Evolutionary conservation across 2,113 vertebrate genomes (phyloP), one percentile per base, ranked within the genome.

Genomic region (Ursus arctos): DNA sequence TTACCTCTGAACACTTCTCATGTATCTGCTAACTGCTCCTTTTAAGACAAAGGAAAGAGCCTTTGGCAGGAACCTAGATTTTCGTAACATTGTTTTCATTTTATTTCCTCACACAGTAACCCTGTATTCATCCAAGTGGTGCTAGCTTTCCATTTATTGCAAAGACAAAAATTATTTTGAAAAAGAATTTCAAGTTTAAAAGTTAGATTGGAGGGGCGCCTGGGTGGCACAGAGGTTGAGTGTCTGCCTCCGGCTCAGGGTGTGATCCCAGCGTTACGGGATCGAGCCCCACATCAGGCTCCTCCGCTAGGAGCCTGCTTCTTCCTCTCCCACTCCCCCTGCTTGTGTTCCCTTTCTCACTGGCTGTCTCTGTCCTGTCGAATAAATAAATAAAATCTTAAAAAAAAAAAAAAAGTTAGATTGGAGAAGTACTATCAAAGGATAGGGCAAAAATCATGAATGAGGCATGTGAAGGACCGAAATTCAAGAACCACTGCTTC

Each of bases 141-240:
- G 43, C 21, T 91, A 82, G 36, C n/a, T 77, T 97, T 76, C 65
- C 82, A 94, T 67, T 77, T 87, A 36, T 18, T 71, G 67, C n/a
- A 81, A 94, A n/a, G 49, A 80, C 43, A 87, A 16, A 87, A 92
- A 92, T 63, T 67, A 80, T 57, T 91, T 57, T 80, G 65, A 94
- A 90, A 84, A 31, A 55, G 7, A 87, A 87, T 55, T 36, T 74
- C 24, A 80, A 79, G 26, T 85, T 91, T 67, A 76, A 28, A 86
- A 92, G 74, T 76, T 51, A 65, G 33, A 65, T 1, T 83, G 49
- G 43, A 53, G 3, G 36, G 36, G 36, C 36, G 36, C 36, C 36
- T 36, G 36, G 36, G 36, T 36, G 36, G 36, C 36, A 36, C 36
- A 36, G 36, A 36, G 36, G 36, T 36, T 36, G 36, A 36, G 36